A percentile compares a stretch with the other conserved stretches of the same genome.
These are phyloP conservation scores for Seladonia tumulorum DNA, from an alignment of 2,888 invertebrate species.

Conservation along the genomic window DNA sequence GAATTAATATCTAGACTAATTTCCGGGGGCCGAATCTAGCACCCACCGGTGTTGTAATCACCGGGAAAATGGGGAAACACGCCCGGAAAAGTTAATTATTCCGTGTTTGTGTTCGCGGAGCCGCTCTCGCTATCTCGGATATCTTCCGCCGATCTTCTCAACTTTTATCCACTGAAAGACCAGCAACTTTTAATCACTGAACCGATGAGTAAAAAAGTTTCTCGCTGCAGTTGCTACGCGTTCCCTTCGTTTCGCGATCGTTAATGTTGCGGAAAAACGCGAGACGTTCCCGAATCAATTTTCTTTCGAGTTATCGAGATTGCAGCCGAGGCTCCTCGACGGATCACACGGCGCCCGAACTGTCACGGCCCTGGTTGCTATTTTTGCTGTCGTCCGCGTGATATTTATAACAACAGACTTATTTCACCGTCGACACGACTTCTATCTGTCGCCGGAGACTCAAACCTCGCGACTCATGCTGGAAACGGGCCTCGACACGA, in stretches of 20 bases:
- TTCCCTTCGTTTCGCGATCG: neutral
- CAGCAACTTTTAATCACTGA: conserved; percentile 39
- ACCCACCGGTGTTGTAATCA: neutral
- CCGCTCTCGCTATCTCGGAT: neutral
- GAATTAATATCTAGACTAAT: conserved; percentile 50
- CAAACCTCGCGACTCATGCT: conserved; percentile 54
- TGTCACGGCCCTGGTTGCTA: conserved; percentile 80
- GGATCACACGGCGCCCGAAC: conserved; percentile 42
- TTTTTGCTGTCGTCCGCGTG: conserved; percentile 78
- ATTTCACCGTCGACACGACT: conserved; percentile 60
- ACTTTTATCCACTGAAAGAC: conserved; percentile 23
- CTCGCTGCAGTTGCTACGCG: too few relatives aligned
- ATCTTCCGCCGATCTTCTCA: neutral
- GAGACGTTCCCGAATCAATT: neutral
- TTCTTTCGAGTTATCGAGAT: neutral
- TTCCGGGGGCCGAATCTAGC: conserved; percentile 17
- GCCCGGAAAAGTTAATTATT: conserved; percentile 41
- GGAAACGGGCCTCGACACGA: conserved; percentile 31
- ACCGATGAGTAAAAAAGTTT: neutral
- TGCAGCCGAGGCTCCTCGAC: neutral
- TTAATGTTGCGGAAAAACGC: neutral
- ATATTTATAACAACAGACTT: conserved; percentile 78
- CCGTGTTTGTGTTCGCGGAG: conserved; percentile 13
- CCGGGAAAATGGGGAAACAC: neutral
- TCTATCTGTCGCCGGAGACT: conserved; percentile 54